Conservation (phyloP, 2,797 vertebrate species). For the Dallia pectoralis region DNA sequence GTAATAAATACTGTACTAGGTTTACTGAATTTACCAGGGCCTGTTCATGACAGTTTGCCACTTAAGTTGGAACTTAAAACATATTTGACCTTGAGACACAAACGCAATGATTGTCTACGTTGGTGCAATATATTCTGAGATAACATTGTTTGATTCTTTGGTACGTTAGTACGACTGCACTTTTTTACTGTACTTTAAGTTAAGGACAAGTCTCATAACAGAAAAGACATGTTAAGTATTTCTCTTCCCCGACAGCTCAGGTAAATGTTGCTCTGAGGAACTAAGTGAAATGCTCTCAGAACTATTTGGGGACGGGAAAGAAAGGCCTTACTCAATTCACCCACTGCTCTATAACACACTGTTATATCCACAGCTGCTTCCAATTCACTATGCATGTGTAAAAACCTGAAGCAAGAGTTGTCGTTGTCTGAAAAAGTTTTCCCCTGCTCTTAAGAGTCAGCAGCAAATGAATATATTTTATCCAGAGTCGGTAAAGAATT, state of each 20-base stretch:
- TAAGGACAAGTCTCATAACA: neutral
- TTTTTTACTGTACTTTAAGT: neutral
- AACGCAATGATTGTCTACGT: no score
- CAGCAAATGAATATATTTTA: slow-evolving; percentile 39
- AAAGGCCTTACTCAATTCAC: neutral
- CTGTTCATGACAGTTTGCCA: no score
- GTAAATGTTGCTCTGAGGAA: neutral
- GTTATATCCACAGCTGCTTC: neutral
- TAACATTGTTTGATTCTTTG: no score
- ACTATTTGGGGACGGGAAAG: neutral
- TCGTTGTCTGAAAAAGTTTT: slow-evolving; percentile 9
- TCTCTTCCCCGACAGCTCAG: neutral
- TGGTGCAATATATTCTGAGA: no score
- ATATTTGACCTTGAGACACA: no score
- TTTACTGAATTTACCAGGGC: no score
- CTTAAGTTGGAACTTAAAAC: no score
- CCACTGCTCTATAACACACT: neutral
- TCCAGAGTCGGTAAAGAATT: slow-evolving; percentile 39
- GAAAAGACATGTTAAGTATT: neutral
- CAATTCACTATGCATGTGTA: slow-evolving; percentile 5
- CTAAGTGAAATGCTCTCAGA: neutral
- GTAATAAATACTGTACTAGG: no score
- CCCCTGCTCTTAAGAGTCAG: slow-evolving; percentile 25
- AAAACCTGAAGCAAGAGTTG: neutral
- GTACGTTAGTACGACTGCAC: no score